Base-by-base conservation (phyloP, 2,797 vertebrate species). In the Hydrophis major region DNA sequence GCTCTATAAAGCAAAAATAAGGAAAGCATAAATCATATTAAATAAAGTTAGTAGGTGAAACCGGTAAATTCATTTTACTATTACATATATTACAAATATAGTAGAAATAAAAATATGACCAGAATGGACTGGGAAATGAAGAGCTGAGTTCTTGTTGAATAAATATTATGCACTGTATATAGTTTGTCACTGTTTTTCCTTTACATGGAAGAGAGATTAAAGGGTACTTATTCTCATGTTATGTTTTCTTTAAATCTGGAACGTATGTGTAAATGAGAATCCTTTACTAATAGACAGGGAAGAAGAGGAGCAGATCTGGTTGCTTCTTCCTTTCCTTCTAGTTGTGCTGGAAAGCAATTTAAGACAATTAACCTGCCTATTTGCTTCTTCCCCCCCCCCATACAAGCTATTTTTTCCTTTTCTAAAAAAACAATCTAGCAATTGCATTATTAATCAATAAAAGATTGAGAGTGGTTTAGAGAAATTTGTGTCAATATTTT, bases 371-470 rank as follows among this genome's bases (percentile, higher is more conserved):
- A 92, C 13, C 78, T 56, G n/a, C 13, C 42, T 83, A 89, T 69
- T 18, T 93, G 61, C 56, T 91, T 66, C 7, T 88, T 56, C 20
- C 37, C 20, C 28, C 22, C 12, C 2, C 42, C 53, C 87, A 53
- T 92, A 87, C 42, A 28, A 92, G 27, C n/a, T 60, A 14, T 50
- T 37, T 32, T 86, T 22, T 60, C 94, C 10, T 25, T 69, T 53
- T 87, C 14, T 42, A 87, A n/a, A 90, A 28, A 13, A 20, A 63
- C 11, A 4, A 27, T 50, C 37, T n/a, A 11, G 5, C 60, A 20
- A 60, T 3, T 2, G 90, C 59, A 55, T 94, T 94, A 89, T 92
- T 92, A 57, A 93, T 94, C 88, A 89, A 78, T 93, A 93, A 87
- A 89, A 95, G 69, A 0, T 0, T 2, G 50, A 90, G 50, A 90